Conservation (phyloP, 2,888 invertebrate species). For the Parascotia fuliginaria region DNA sequence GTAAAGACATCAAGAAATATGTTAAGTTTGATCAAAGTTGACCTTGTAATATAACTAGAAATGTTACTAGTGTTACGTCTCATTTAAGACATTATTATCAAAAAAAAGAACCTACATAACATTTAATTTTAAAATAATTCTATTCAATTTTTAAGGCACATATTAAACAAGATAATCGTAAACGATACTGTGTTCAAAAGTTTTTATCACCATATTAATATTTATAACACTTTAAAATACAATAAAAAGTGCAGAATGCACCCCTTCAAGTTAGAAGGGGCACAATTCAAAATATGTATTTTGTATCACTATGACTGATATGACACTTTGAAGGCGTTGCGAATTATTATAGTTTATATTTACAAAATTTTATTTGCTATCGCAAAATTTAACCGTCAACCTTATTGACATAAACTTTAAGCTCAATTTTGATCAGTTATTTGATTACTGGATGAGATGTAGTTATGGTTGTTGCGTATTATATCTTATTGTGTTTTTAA, state of each 20-base stretch:
- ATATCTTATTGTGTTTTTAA: slow-evolving; percentile 84
- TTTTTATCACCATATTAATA: slow-evolving; percentile 46
- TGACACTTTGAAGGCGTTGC: slow-evolving; percentile 84
- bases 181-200: slow-evolving; percentile 35
- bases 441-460: slow-evolving; percentile 10
- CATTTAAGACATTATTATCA: too few relatives aligned
- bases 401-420: slow-evolving; percentile 37
- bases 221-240: slow-evolving; percentile 51
- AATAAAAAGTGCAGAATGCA: slow-evolving; percentile 61
- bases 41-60: too few relatives aligned
- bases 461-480: slow-evolving; percentile 52
- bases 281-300: slow-evolving; percentile 81
- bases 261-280: slow-evolving; percentile 67
- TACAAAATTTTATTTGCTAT: slow-evolving; percentile 15
- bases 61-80: too few relatives aligned
- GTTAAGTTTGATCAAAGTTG: too few relatives aligned
- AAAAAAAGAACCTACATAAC: too few relatives aligned
- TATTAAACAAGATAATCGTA: slow-evolving; percentile 33
- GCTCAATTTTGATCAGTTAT: slow-evolving; percentile 23
- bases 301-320: slow-evolving; percentile 82
- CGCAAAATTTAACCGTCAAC: neutral
- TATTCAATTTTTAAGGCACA: slow-evolving; percentile 9
- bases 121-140: neutral
- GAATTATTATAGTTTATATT: slow-evolving; percentile 69
- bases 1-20: too few relatives aligned